Base-by-base conservation (phyloP, 2,888 invertebrate genomes). In the Torymus aiolomorphi region DNA sequence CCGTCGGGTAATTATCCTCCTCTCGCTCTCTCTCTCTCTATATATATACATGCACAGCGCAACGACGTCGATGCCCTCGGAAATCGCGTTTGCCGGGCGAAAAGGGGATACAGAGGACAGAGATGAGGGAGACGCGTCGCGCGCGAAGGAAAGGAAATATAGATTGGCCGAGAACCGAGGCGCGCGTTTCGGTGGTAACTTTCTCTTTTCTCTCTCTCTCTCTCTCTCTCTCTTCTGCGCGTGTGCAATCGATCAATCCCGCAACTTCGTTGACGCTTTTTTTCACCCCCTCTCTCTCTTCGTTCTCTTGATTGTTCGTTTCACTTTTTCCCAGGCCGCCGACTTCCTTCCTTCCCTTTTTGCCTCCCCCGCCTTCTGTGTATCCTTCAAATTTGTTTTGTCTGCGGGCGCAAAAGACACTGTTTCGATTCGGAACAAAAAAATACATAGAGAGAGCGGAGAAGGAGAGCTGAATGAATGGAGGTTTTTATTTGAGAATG, bases 361-460 rank as follows among this genome's bases (percentile, higher is more conserved):
- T 24, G n/a, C 54, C 49, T 13, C 62, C 54, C n/a, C 20, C 8
- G n/a, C 42, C 49, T 18, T 42, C 59, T 14, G 14, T 62, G 11
- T 24, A 0, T 42, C 56, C 16, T 2, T 65, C 65, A 11, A 63
- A 65, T 77, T 72, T 76, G 72, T 78, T 78, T 71, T 72, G 51
- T 31, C 31, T 71, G 11, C 20, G 62, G 16, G 16, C 11, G 31
- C 42, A 8, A 42, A 42, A 42, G 42, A 42, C 42, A 59, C 8
- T 42, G 16, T 8, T 49, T 63, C 49, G 42, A 49, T n/a, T 42
- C 11, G 59, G 10, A 69, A 57, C 14, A 57, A 69, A 54, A 52
- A 4, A 51, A 11, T 31, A 31, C 8, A 42, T 42, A 42, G 4
- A 42, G 8, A 42, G 42, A 51, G 51, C 52, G 18, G 51, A 10